Conservation (phyloP, 1,140 invertebrate genomes). For the Brachystomella parvula region DNA sequence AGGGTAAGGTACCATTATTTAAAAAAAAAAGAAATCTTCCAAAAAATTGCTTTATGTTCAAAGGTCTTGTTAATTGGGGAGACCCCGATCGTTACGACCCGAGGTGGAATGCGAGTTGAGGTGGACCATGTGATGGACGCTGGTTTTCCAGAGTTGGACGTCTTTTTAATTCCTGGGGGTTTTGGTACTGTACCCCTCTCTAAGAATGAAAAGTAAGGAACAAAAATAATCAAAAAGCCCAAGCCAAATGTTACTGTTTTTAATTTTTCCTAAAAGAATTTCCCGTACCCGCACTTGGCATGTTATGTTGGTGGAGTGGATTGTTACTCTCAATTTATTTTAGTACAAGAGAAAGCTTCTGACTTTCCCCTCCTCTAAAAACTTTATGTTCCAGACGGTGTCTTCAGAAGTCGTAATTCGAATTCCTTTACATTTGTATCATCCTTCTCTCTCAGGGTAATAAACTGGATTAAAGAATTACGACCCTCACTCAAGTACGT, state of each 20-base stretch:
- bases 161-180: conserved; percentile 20
- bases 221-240: background rate
- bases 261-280: background rate
- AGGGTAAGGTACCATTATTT: background rate
- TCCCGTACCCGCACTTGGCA: too few species aligned
- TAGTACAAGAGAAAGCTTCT: background rate
- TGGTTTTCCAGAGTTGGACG: conserved; percentile 13
- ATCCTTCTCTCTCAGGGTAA: background rate
- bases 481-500: background rate
- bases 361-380: background rate
- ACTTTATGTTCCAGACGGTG: background rate
- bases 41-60: background rate
- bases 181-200: background rate
- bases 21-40: background rate
- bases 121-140: conserved; percentile 9
- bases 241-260: background rate
- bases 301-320: background rate
- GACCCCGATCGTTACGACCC: background rate
- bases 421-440: background rate
- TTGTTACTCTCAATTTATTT: background rate
- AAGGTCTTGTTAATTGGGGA: conserved; percentile 16
- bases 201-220: conserved; percentile 18
- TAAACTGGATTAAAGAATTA: conserved; percentile 11
- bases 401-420: background rate
- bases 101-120: conserved; percentile 13